Evolutionary conservation across 2,888 invertebrate species (phyloP).

Genomic region (Prostheceraeus crozeri): DNA sequence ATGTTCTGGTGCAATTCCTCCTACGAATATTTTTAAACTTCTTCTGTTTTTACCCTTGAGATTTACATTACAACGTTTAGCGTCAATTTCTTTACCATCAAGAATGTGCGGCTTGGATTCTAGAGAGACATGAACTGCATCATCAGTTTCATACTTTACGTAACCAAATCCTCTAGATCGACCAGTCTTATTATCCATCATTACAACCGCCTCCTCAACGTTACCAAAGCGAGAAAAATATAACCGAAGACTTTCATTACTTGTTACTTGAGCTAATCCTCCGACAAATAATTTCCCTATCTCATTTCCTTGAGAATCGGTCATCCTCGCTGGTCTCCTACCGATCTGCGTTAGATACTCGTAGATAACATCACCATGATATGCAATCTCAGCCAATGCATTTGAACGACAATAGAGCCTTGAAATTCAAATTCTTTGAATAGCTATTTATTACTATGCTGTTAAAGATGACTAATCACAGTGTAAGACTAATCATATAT

Average conservation of each 20-base stretch:
- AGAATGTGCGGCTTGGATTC: constrained; percentile 34
- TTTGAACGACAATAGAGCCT: too few species aligned
- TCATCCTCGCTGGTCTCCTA: constrained; percentile 9
- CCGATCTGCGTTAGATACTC: too few species aligned
- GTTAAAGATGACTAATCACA: too few species aligned
- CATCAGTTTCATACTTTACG: constrained; percentile 34
- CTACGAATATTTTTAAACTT: constrained; percentile 39
- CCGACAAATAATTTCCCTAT: constrained; percentile 38
- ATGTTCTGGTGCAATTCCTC: constrained; percentile 37
- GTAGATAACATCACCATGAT: too few species aligned
- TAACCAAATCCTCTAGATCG: constrained; percentile 38
- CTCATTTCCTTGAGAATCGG: constrained; percentile 31
- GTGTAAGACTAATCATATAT: too few species aligned
- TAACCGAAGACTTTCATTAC: constrained; percentile 33
- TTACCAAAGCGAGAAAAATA: constrained; percentile 36
- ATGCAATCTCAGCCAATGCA: too few species aligned
- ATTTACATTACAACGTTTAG: constrained; percentile 38
- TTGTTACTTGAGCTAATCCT: constrained; percentile 34
- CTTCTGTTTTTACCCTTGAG: constrained; percentile 38
- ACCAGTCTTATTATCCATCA: constrained; percentile 37
- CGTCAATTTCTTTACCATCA: constrained; percentile 37
- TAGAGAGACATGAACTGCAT: constrained; percentile 28
- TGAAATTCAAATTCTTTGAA: too few species aligned
- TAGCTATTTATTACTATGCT: too few species aligned
- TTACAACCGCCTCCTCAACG: constrained; percentile 36